Evolutionary conservation across 2,888 invertebrate genomes (phyloP).

Genomic region (Apodemia hepburni): DNA sequence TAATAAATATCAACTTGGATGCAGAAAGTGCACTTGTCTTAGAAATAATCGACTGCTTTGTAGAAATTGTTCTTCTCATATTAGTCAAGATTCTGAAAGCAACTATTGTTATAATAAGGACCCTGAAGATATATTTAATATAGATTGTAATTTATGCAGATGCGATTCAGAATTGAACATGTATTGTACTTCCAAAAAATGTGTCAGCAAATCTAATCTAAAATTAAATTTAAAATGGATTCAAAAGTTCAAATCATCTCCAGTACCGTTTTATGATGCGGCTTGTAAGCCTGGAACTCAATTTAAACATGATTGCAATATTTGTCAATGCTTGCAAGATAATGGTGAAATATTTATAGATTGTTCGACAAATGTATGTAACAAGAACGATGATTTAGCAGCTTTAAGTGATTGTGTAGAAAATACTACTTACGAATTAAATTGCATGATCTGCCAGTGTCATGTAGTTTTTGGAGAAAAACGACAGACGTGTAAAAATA

Average conservation of each 20-base stretch:
- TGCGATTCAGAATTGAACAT: conserved; percentile 62
- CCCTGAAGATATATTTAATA: conserved; percentile 52
- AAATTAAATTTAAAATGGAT: neutral
- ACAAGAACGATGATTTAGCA: neutral
- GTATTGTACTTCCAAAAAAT: conserved; percentile 63
- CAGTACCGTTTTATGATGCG: conserved; percentile 36
- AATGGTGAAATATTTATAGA: conserved; percentile 48
- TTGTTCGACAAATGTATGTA: conserved; percentile 52
- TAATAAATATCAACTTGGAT: conserved; percentile 65
- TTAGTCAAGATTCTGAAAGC: neutral
- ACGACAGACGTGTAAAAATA: conserved; percentile 42
- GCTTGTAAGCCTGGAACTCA: conserved; percentile 47
- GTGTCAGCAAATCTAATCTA: conserved; percentile 32
- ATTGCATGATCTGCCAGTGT: conserved; percentile 55
- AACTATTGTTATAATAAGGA: conserved; percentile 37
- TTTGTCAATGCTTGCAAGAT: conserved; percentile 47
- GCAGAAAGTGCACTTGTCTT: conserved; percentile 73
- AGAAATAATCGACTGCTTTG: conserved; percentile 67
- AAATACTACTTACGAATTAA: conserved; percentile 42
- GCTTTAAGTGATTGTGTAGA: conserved; percentile 41
- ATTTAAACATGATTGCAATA: conserved; percentile 54
- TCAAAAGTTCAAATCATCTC: conserved; percentile 18
- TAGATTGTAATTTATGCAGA: conserved; percentile 76
- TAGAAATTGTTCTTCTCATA: conserved; percentile 47
- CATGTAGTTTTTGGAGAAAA: conserved; percentile 34